Evolutionary conservation across 2,113 vertebrate genomes (phyloP), one percentile per base, ranked within the genome.

Genomic region (Colistium nudipinnis): DNA sequence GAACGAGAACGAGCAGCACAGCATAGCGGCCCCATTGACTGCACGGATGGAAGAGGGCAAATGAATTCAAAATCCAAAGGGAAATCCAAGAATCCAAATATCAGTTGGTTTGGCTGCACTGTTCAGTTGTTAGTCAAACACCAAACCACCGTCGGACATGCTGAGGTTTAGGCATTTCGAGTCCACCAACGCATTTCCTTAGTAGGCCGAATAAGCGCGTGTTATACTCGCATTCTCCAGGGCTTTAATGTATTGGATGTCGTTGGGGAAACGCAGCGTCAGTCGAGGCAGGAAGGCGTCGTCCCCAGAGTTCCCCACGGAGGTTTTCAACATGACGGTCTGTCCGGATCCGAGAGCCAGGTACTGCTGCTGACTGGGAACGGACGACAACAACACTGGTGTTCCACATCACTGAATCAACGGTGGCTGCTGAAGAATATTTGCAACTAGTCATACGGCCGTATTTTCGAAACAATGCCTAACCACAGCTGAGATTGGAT

Each of bases 221-320:
- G 1, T 12, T 14, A 0, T 38, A 88, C 95, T 95, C 85, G 98
- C 97, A 79, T 92, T 78, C 41, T 96, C 93, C 70, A 94, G 78
- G 38, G 96, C 83, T 93, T 95, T 95, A 65, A 95, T 92, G 82
- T 95, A 97, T 78, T 96, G 95, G 82, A 99, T 90, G 60, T 93
- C 93, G 56, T 81, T 84, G 19, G 96, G 96, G 36, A 98, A 93
- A 0, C 62, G 82, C 67, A 98, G 72, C 8, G 85, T 91, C 45
- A 99, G 89, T 24, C 88, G 81, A 0, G 96, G 95, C 60, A 95
- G 93, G 65, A 96, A 98, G 0, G 97, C 96, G 19, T 98, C 95
- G 11, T 98, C 97, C 61, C 98, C 98, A 11, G 78, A 87, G 69
- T 98, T 98, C 74, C 87, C 75, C 28, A 98, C 62, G 0, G 89